Evolutionary conservation across 2,888 invertebrate species (phyloP), one percentile per base, ranked within the genome.

Genomic region (Eustalomyia histrio): DNA sequence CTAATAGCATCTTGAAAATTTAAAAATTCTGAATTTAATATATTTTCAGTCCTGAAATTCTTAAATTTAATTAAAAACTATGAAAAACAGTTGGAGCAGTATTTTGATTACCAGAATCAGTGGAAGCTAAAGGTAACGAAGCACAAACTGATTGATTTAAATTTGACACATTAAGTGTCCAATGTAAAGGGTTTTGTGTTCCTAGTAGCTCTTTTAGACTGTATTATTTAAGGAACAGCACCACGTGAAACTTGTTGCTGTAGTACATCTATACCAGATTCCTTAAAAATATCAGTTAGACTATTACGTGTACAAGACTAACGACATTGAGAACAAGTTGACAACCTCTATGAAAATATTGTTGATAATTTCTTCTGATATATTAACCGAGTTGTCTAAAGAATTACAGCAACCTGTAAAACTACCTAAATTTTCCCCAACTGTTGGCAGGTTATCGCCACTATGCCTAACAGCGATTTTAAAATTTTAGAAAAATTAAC

Each of bases 1-100:
- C 21, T 65, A 21, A 76, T 39, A 21, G 52, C 43, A 24, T 53
- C 24, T 47, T 76, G 68, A 18, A 76, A 53, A 24, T 24, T 61
- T 1, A 33, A 24, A 43, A 73, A 43, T 17, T 73, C 65, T 6
- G 39, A 17, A 47, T 63, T 24, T 47, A 63, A 63, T 21, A 18
- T 63, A 47, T 47, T 47, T 47, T 63, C 63, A 63, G 10, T 14
- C 16, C 50, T 10, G 24, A 9, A 8, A 63, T 24, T 50, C 10
- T 63, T 24, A n/a, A 43, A 14, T 14, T n/a, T n/a, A n/a, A n/a
- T n/a, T n/a, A n/a, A n/a, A n/a, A n/a, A n/a, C n/a, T n/a, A n/a
- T n/a, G n/a, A n/a, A n/a, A n/a, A n/a, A n/a, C n/a, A n/a, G n/a
- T 14, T n/a, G n/a, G 12, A 1, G 2, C 43, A 43, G 14, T 14